These are phyloP conservation scores for Metellina segmentata DNA, from an alignment of 2,888 invertebrate species.

Conservation along the genomic window DNA sequence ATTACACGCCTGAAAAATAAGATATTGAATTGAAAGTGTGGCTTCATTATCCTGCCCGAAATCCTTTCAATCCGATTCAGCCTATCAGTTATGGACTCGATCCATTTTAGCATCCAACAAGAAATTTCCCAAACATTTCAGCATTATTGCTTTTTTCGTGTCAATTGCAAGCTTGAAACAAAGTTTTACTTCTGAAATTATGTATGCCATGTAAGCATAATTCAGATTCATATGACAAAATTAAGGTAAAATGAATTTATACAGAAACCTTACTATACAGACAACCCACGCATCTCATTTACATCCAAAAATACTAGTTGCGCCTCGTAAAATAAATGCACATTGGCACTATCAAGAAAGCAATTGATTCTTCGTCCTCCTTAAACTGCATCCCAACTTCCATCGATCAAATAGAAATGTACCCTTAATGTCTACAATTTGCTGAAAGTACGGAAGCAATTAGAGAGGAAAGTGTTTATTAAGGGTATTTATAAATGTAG, in stretches of 20 bases:
- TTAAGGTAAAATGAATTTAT: not conserved
- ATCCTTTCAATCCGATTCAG: too few relatives aligned
- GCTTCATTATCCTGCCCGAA: too few relatives aligned
- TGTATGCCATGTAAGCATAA: too few relatives aligned
- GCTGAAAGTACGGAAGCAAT: not conserved
- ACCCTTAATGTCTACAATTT: not conserved
- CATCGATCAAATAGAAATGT: not conserved
- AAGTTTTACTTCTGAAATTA: too few relatives aligned
- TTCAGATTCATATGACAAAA: not conserved
- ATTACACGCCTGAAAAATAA: too few relatives aligned
- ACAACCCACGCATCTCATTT: not conserved
- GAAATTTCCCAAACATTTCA: too few relatives aligned
- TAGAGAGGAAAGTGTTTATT: not conserved
- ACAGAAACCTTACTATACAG: not conserved
- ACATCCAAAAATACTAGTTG: not conserved
- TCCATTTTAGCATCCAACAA: too few relatives aligned
- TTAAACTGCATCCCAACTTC: not conserved
- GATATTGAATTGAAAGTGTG: too few relatives aligned
- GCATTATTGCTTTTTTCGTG: too few relatives aligned
- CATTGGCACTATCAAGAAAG: not conserved
- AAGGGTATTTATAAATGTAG: not conserved
- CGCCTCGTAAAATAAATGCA: not conserved
- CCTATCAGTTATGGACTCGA: too few relatives aligned
- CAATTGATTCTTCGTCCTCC: not conserved
- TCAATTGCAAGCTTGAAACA: too few relatives aligned